phyloP scores from a whole-genome alignment of 2,113 vertebrate genomes.

The Cyanoliseus patagonus region DNA sequence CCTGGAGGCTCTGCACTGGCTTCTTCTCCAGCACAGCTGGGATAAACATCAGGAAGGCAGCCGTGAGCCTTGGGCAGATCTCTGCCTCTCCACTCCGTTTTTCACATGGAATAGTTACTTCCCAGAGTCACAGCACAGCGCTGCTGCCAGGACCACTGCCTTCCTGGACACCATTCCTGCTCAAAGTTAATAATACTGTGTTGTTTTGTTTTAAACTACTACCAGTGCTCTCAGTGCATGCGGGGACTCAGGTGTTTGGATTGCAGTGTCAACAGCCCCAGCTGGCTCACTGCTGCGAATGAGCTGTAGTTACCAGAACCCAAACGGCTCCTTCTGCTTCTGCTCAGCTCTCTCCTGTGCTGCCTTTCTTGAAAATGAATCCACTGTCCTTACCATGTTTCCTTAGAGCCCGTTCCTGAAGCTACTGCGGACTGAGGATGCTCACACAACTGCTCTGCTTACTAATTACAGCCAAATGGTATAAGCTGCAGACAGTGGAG shows the following conservation, averaged over 20 bases:
- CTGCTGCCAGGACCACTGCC: slow-evolving; percentile 8
- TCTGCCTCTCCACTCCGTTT: not conserved
- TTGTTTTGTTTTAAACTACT: not conserved
- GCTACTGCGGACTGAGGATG: not conserved
- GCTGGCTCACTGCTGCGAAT: not conserved
- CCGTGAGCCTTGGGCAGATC: not conserved
- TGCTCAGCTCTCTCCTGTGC: not conserved
- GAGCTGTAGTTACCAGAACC: not conserved
- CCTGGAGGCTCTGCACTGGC: not conserved
- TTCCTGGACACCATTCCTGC: not conserved
- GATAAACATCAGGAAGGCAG: not conserved
- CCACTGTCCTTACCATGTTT: not conserved
- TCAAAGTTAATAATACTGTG: not conserved
- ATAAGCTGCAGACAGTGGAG: not conserved
- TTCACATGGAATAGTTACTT: not conserved
- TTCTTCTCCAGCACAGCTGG: too few species aligned
- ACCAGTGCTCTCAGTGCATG: not conserved
- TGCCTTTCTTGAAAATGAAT: not conserved
- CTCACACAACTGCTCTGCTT: not conserved
- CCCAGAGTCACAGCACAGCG: not conserved
- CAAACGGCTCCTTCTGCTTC: slow-evolving; percentile 33
- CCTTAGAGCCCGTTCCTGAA: not conserved
- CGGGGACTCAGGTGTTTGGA: not conserved
- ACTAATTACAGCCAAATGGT: not conserved
- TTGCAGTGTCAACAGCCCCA: slow-evolving; percentile 1